Evolutionary conservation across 2,797 vertebrate species (phyloP).

Genomic region (Darevskia mixta): DNA sequence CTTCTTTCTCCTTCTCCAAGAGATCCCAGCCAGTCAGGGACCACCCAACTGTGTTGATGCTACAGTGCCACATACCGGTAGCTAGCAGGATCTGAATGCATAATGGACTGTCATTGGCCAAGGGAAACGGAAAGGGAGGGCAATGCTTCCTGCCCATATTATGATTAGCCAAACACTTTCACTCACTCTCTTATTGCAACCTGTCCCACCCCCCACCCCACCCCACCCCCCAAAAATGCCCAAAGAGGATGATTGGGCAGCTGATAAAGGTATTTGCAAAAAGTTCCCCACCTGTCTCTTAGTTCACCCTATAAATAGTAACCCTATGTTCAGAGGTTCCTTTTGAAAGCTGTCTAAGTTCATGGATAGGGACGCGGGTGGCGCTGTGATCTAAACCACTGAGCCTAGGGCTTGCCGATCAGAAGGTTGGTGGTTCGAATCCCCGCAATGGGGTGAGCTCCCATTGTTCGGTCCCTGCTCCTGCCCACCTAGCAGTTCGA

Average conservation of each 20-base stretch:
- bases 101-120: neutral
- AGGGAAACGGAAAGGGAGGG: neutral
- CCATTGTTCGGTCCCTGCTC: no score
- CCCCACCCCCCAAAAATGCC: no score
- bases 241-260: neutral
- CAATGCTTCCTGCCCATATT: neutral
- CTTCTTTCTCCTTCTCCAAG: neutral
- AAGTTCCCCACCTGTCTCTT: neutral
- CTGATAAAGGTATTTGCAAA: neutral
- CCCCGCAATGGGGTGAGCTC: rapidly evolving
- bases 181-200: neutral
- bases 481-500: no score
- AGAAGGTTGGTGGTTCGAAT: no score
- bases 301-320: neutral
- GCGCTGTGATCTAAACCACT: no score
- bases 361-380: no score
- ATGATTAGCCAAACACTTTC: neutral
- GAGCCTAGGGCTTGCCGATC: no score
- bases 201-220: no score
- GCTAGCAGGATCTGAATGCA: neutral
- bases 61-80: no score
- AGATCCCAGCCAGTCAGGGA: neutral
- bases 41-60: no score
- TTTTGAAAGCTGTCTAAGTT: no score
- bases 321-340: no score